Conservation (phyloP, 1,140 invertebrate species). For the Ericerus pela region DNA sequence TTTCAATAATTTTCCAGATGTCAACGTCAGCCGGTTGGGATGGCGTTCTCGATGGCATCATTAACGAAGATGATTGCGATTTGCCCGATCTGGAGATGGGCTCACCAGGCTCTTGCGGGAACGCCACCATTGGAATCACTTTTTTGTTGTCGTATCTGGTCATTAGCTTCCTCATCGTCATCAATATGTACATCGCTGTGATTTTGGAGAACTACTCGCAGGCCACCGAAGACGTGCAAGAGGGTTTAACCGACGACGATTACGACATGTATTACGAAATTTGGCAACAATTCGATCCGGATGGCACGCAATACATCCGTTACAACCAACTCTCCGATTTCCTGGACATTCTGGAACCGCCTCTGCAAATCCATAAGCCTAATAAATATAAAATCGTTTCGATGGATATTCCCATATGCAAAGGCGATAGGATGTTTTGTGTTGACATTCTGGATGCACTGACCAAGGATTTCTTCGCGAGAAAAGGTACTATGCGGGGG, state of each 20-base stretch:
- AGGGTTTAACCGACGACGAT: slow-evolving; percentile 94
- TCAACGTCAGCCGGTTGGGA: slow-evolving; percentile 97
- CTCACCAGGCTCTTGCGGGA: slow-evolving; percentile 79
- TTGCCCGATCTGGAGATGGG: slow-evolving; percentile 71
- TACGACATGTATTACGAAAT: slow-evolving; percentile 99
- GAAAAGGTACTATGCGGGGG: slow-evolving; percentile 48
- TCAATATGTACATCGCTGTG: slow-evolving; percentile 99
- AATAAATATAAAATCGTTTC: slow-evolving; percentile 98
- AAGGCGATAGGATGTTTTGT: slow-evolving; percentile 90
- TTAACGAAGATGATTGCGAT: slow-evolving; percentile 86
- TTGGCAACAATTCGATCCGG: slow-evolving; percentile 96
- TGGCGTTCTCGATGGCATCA: slow-evolving; percentile 85
- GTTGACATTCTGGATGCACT: slow-evolving; percentile 94
- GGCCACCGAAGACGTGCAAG: slow-evolving; percentile 95
- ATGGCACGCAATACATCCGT: slow-evolving; percentile 91
- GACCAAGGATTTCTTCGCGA: slow-evolving; percentile 88
- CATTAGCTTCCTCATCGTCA: slow-evolving; percentile 94
- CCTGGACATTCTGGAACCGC: slow-evolving; percentile 82
- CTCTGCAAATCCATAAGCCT: slow-evolving; percentile 90
- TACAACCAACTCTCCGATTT: slow-evolving; percentile 89
- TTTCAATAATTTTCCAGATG: slow-evolving; percentile 50
- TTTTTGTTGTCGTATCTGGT: slow-evolving; percentile 91
- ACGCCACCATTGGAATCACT: slow-evolving; percentile 79
- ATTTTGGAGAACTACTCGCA: slow-evolving; percentile 97
- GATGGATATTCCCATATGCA: slow-evolving; percentile 97